phyloP scores from a whole-genome alignment of 2,888 invertebrate species.

The Noctua fimbriata region DNA sequence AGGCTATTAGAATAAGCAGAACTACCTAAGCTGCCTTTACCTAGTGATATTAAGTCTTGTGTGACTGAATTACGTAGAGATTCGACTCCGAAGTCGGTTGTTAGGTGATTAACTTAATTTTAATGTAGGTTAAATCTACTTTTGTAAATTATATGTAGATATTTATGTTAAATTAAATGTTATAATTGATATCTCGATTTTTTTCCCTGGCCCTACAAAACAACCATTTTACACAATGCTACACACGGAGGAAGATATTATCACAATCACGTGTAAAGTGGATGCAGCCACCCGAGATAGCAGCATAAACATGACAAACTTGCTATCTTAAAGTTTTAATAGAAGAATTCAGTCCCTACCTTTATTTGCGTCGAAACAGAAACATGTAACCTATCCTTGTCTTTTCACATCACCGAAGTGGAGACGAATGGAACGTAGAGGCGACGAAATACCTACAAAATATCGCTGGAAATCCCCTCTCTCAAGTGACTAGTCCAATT shows the following conservation, averaged over 20 bases:
- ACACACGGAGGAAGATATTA: not conserved
- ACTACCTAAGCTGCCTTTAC: slow-evolving; percentile 66
- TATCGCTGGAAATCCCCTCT: not conserved
- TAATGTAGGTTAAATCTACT: slow-evolving; percentile 68
- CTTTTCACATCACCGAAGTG: not conserved
- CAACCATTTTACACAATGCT: not conserved
- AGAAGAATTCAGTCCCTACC: not conserved
- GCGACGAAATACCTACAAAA: not conserved
- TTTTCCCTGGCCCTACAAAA: not conserved
- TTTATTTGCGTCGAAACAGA: not conserved
- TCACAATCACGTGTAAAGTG: not conserved
- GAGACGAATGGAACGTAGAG: not conserved
- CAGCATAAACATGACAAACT: not conserved
- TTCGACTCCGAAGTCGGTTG: slow-evolving; percentile 52
- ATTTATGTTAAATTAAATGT: slow-evolving; percentile 84
- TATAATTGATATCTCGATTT: slow-evolving; percentile 61
- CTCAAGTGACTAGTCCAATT: not conserved
- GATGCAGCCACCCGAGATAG: too few relatives aligned
- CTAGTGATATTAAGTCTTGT: slow-evolving; percentile 71
- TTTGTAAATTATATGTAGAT: slow-evolving; percentile 79
- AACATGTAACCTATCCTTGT: not conserved
- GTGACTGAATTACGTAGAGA: slow-evolving; percentile 67
- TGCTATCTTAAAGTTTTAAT: not conserved
- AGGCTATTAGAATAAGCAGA: slow-evolving; percentile 64
- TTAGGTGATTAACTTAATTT: slow-evolving; percentile 64